Percentiles rank a stretch among this genome's conserved stretches.
Evolutionary conservation across 2,888 invertebrate species (phyloP).

Genomic region (Tinea trinotella): DNA sequence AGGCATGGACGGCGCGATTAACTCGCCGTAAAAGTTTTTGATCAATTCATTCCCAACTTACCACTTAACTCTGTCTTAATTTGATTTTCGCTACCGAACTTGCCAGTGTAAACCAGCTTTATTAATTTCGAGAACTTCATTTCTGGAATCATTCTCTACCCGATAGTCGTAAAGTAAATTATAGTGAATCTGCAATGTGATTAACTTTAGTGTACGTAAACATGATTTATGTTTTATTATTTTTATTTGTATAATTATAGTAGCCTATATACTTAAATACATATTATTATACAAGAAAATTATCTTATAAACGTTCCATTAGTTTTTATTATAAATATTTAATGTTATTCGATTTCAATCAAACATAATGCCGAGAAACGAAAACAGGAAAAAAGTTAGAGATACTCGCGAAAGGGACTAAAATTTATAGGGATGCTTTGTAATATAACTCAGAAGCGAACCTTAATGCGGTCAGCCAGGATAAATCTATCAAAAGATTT

Average conservation of each 20-base stretch:
- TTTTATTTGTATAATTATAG: no score
- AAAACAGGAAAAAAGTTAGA: slow-evolving; percentile 37
- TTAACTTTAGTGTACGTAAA: no score
- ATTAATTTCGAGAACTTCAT: background rate
- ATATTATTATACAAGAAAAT: no score
- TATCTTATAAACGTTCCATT: no score
- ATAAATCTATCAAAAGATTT: slow-evolving; percentile 73
- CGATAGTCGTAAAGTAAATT: background rate
- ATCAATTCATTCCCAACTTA: background rate
- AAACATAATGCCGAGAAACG: slow-evolving; percentile 20
- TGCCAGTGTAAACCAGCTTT: background rate
- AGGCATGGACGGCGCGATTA: background rate
- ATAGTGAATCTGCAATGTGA: background rate
- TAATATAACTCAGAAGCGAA: slow-evolving; percentile 59
- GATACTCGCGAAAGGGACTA: slow-evolving; percentile 32
- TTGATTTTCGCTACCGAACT: background rate
- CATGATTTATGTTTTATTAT: no score
- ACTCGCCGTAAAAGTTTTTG: background rate
- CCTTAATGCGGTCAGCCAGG: slow-evolving; percentile 68
- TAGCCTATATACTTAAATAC: no score
- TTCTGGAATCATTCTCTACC: background rate
- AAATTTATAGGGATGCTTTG: slow-evolving; percentile 62
- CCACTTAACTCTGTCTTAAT: background rate
- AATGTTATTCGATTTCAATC: background rate
- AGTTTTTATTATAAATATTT: slow-evolving; percentile 1